Conservation (phyloP, 2,888 invertebrate genomes). For the Stenolophus ochropezus region DNA sequence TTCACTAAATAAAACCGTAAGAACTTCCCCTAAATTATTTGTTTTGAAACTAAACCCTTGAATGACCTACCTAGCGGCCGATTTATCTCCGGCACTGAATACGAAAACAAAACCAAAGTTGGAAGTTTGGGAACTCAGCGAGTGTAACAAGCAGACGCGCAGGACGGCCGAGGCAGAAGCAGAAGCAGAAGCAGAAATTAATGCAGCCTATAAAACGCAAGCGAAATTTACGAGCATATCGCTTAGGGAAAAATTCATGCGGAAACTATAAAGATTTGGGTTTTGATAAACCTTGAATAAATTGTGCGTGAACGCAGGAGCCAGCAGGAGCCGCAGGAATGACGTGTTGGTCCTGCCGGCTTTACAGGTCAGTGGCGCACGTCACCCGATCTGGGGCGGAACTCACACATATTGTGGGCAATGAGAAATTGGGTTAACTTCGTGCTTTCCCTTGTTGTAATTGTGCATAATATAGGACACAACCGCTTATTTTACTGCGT, state of each 20-base stretch:
- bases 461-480: background rate
- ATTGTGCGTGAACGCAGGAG: conserved; percentile 63
- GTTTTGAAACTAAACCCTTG: background rate
- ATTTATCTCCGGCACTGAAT: background rate
- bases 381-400: conserved; percentile 5
- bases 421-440: background rate
- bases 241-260: conserved; percentile 62
- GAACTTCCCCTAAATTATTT: background rate
- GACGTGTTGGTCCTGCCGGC: conserved; percentile 13
- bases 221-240: conserved; percentile 61
- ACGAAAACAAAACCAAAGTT: conserved; percentile 34
- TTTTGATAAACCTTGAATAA: conserved; percentile 63
- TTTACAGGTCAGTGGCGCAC: conserved; percentile 41
- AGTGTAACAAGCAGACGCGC: background rate
- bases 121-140: background rate
- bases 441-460: background rate
- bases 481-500: no score
- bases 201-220: conserved; percentile 55
- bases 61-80: background rate
- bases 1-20: background rate
- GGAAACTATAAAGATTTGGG: conserved; percentile 63
- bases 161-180: background rate
- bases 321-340: conserved; percentile 23
- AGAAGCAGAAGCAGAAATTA: conserved; percentile 47
- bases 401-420: background rate